Evolutionary conservation across 2,797 vertebrate species (phyloP), one percentile per base, ranked within the genome.

Genomic region (Acanthurus lineatus): DNA sequence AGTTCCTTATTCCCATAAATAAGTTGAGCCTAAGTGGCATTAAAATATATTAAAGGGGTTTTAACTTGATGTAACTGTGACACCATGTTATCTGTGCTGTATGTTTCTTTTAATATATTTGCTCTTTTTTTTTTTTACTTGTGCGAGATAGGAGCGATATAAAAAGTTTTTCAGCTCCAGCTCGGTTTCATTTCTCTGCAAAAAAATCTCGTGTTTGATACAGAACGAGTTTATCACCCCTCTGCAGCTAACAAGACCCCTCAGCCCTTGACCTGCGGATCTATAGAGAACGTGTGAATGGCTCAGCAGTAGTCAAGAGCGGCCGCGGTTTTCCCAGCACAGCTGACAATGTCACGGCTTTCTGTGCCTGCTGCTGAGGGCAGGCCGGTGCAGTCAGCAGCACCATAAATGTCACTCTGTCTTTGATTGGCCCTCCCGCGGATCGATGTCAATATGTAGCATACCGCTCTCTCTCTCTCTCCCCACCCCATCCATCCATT

Each of bases 371-470:
- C 81, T 75, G 86, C 78, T 72, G 85, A 81, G 83, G 86, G 79
- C 83, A 51, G 64, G 53, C 67, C 57, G 25, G 58, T 52, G 20
- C 87, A 74, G 83, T 86, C 58, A 45, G 81, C 45, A 16, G 57
- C 51, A 14, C 88, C 86, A 90, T 92, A 92, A 94, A 94, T 94
- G 92, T 94, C 93, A 94, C 76, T 73, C 82, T 73, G 17, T 85
- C 92, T 92, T 91, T 92, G 88, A 91, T 93, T 86, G 85, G 81
- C 81, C 88, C 86, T 89, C 87, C 88, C 57, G 84, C 83, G 89
- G 91, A 93, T 94, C 91, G 79, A 92, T 93, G 91, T 82, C 91
- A 91, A 93, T 90, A 93, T 89, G 87, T 89, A 85, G 84, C 88
- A 81, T 86, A 86, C 85, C 88, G 3, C 25, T 25, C 25, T 83